Evolutionary conservation across 2,888 invertebrate genomes (phyloP).

Genomic region (Phania funesta): DNA sequence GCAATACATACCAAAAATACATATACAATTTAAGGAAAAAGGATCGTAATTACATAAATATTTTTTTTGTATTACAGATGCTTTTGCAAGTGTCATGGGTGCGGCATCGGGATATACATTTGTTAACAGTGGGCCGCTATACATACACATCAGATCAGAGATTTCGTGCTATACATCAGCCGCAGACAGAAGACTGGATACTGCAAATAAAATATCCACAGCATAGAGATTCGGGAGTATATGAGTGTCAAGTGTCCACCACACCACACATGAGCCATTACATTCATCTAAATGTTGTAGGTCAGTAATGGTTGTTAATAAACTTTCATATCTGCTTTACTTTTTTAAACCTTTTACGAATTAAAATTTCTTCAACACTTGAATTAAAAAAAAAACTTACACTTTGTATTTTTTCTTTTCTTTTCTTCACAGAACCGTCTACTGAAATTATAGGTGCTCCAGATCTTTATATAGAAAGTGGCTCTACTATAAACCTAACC

Average conservation of each 20-base stretch:
- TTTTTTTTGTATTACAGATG: slow-evolving; percentile 79
- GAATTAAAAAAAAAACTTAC: no score
- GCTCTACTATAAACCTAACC: slow-evolving; percentile 96
- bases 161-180: slow-evolving; percentile 92
- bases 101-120: slow-evolving; percentile 92
- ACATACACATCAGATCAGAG: slow-evolving; percentile 96
- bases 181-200: slow-evolving; percentile 94
- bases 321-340: not conserved
- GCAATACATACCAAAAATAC: no score
- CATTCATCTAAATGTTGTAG: slow-evolving; percentile 93
- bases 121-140: slow-evolving; percentile 93
- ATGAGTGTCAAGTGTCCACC: slow-evolving; percentile 96
- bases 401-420: not conserved
- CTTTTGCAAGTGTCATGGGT: slow-evolving; percentile 94
- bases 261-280: slow-evolving; percentile 96
- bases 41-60: no score
- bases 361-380: no score
- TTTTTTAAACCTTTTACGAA: not conserved
- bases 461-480: slow-evolving; percentile 94
- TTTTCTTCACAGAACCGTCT: slow-evolving; percentile 88
- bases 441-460: slow-evolving; percentile 96
- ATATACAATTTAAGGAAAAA: no score
- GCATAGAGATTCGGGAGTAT: slow-evolving; percentile 91
- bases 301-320: slow-evolving; percentile 83
- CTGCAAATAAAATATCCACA: slow-evolving; percentile 96